Percentiles rank a stretch among this genome's conserved stretches.
Conservation (phyloP, 2,113 vertebrate species). For the Athene cunicularia region DNA sequence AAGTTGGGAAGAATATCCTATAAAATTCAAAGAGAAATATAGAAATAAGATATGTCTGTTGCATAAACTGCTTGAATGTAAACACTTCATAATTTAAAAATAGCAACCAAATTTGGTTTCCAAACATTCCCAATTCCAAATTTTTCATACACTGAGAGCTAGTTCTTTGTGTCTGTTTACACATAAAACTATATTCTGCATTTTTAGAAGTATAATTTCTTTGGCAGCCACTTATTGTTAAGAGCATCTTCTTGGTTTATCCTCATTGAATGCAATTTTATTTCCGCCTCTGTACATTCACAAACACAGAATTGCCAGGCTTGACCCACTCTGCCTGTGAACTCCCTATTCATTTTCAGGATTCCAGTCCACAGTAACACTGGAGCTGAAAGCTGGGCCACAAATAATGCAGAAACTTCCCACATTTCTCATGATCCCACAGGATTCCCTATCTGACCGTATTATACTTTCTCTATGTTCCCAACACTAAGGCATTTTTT, state of each 20-base stretch:
- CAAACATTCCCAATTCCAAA: neutral
- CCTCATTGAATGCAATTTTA: neutral
- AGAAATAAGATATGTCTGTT: neutral
- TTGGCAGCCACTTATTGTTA: neutral
- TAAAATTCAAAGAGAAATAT: neutral
- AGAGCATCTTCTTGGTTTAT: neutral
- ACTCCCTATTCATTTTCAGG: neutral
- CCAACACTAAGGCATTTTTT: neutral
- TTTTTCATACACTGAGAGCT: neutral
- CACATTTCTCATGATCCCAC: neutral
- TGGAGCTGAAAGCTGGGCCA: neutral
- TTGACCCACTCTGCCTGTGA: neutral
- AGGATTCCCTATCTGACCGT: neutral
- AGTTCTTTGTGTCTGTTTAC: neutral
- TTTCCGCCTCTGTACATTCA: neutral
- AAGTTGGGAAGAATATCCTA: neutral
- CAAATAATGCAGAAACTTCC: neutral
- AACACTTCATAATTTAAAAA: neutral
- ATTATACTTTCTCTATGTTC: neutral
- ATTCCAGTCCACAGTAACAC: neutral
- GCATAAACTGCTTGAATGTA: neutral
- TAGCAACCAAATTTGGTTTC: neutral
- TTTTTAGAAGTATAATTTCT: neutral
- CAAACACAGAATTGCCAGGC: neutral
- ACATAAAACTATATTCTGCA: neutral